Conservation (phyloP, 2,797 vertebrate species). For the Bradypus variegatus region DNA sequence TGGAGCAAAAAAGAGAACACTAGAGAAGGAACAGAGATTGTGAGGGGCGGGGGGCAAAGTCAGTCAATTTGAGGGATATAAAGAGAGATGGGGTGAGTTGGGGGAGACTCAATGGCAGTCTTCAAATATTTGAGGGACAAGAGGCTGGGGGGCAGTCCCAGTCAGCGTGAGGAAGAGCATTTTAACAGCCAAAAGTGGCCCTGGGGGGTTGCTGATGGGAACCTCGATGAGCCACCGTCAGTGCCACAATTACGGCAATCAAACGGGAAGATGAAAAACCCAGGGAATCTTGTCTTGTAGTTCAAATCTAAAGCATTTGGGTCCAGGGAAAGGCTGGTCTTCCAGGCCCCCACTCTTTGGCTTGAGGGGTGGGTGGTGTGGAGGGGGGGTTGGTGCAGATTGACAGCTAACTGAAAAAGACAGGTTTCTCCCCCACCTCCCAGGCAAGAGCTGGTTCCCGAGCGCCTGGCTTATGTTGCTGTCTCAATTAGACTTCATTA, state of each 20-base stretch:
- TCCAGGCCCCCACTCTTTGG: neutral
- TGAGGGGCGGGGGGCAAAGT: neutral
- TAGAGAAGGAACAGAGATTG: neutral
- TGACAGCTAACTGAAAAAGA: neutral
- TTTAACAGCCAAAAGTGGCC: neutral
- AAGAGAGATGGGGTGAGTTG: neutral
- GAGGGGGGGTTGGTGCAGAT: neutral
- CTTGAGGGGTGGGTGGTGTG: no score
- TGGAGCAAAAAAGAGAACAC: neutral
- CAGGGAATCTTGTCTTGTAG: neutral
- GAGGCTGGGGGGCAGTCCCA: neutral
- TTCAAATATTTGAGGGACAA: neutral
- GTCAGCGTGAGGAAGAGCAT: neutral
- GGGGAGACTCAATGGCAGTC: neutral
- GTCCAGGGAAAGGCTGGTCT: neutral
- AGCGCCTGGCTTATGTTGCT: conserved; percentile 2
- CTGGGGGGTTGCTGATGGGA: neutral
- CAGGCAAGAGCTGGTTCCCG: neutral
- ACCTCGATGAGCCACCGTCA: neutral
- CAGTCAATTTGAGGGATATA: neutral
- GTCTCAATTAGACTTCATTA: conserved; percentile 25
- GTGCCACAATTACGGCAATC: neutral
- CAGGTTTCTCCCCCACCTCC: neutral
- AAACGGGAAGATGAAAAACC: neutral
- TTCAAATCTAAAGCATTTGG: neutral